phyloP scores from a whole-genome alignment of 2,888 invertebrate genomes.

The Drepana falcataria region DNA sequence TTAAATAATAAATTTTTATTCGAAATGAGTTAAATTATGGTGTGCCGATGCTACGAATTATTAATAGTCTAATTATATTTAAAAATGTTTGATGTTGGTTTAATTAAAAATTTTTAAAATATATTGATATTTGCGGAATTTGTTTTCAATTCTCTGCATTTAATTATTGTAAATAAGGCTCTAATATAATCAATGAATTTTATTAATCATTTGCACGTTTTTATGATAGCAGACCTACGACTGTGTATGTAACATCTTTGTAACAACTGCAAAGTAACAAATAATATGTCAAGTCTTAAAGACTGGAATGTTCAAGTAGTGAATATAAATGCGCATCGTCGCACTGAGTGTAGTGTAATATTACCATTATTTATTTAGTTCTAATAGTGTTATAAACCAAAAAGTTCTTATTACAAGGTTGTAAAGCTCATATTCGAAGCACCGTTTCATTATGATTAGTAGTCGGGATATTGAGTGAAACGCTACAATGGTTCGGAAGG shows the following conservation, averaged over 20 bases:
- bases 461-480: conserved; percentile 1
- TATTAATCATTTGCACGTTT: neutral
- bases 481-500: neutral
- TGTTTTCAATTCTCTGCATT: neutral
- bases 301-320: neutral
- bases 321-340: neutral
- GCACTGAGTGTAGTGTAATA: neutral
- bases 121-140: neutral
- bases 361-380: neutral
- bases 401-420: conserved; percentile 12
- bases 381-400: neutral
- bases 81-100: too few relatives aligned
- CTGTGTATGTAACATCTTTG: too few relatives aligned
- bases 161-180: neutral
- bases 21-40: neutral
- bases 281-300: neutral
- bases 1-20: too few relatives aligned
- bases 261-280: neutral
- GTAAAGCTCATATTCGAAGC: conserved; percentile 14
- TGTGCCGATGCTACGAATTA: neutral
- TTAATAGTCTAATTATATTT: neutral
- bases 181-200: neutral
- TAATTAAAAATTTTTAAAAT: too few relatives aligned
- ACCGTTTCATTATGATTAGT: conserved; percentile 5
- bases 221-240: neutral